Conservation (phyloP, 30 jellyfish, hydroid and myxozoan genomes). For the Pseudorhiza aurosa region DNA sequence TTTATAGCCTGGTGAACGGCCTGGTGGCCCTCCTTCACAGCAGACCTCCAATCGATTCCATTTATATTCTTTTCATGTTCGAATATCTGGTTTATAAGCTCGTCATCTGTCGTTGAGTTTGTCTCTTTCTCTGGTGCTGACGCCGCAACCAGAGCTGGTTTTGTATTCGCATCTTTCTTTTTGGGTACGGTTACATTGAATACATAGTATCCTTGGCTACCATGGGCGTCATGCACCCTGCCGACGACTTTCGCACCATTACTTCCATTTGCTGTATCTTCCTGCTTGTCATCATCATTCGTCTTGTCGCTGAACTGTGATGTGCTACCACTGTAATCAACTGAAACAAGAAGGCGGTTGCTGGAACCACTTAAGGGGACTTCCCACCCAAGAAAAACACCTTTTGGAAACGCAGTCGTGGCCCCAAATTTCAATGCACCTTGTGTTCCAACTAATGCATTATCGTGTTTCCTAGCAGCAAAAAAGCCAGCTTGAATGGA, state of each 20-base stretch:
- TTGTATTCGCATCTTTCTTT: neutral
- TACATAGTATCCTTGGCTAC: conserved; percentile 20
- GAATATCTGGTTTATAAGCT: conserved; percentile 8
- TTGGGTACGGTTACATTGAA: conserved; percentile 27
- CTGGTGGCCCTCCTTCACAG: conserved; percentile 32
- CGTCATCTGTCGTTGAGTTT: conserved; percentile 10
- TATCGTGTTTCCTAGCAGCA: conserved; percentile 4
- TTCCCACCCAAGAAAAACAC: conserved; percentile 33
- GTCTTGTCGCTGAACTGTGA: conserved; percentile 30
- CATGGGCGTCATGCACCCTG: conserved; percentile 17
- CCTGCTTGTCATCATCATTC: conserved; percentile 17
- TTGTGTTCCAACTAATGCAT: conserved; percentile 7
- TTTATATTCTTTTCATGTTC: conserved; percentile 24
- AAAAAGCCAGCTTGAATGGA: conserved; percentile 37
- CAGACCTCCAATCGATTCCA: conserved; percentile 53
- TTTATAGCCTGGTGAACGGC: conserved; percentile 34
- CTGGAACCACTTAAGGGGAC: conserved; percentile 18
- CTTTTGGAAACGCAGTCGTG: conserved; percentile 20
- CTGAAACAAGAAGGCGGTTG: conserved; percentile 32
- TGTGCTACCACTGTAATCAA: conserved; percentile 21
- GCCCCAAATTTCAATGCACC: conserved; percentile 30
- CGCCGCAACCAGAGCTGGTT: neutral
- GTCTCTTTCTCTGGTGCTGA: neutral
- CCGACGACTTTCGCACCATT: conserved; percentile 34
- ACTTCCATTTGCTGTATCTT: conserved; percentile 15